Percentiles rank a stretch among this genome's conserved stretches.
phyloP scores from a whole-genome alignment of 2,113 vertebrate genomes.

The Coryphaenoides rupestris region DNA sequence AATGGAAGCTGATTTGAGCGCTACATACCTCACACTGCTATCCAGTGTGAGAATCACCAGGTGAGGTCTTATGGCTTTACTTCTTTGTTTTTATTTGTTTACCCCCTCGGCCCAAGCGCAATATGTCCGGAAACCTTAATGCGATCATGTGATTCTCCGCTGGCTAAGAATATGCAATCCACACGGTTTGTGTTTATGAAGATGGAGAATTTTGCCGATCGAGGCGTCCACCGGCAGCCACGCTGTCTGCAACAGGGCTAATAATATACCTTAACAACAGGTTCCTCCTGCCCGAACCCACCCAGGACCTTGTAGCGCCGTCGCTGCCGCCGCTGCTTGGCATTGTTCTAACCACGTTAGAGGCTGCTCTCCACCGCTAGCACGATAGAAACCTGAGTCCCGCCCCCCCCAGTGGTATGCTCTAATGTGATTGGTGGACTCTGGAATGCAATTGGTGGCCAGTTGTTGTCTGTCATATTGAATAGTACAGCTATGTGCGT shows the following conservation, averaged over 20 bases:
- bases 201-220: slow-evolving; percentile 22
- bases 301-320: slow-evolving; percentile 9
- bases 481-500: slow-evolving; percentile 41
- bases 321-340: slow-evolving; percentile 4
- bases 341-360: slow-evolving; percentile 46
- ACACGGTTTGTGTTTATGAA: slow-evolving; percentile 20
- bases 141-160: slow-evolving; percentile 46
- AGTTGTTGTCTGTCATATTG: slow-evolving; percentile 55
- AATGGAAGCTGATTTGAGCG: slow-evolving; percentile 19
- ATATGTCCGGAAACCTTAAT: slow-evolving; percentile 53
- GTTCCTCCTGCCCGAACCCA: background rate
- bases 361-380: slow-evolving; percentile 29
- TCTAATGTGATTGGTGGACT: slow-evolving; percentile 43
- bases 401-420: slow-evolving; percentile 15
- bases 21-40: slow-evolving; percentile 8
- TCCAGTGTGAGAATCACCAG: slow-evolving; percentile 33
- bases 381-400: slow-evolving; percentile 25
- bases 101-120: slow-evolving; percentile 42
- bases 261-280: background rate
- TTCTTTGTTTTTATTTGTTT: slow-evolving; percentile 12
- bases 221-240: slow-evolving; percentile 19
- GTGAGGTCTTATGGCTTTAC: slow-evolving; percentile 45
- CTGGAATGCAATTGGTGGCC: slow-evolving; percentile 36
- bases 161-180: slow-evolving; percentile 28
- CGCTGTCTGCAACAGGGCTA: background rate